Base-by-base conservation (phyloP, 2,113 vertebrate species). In the Ageneiosus marmoratus region DNA sequence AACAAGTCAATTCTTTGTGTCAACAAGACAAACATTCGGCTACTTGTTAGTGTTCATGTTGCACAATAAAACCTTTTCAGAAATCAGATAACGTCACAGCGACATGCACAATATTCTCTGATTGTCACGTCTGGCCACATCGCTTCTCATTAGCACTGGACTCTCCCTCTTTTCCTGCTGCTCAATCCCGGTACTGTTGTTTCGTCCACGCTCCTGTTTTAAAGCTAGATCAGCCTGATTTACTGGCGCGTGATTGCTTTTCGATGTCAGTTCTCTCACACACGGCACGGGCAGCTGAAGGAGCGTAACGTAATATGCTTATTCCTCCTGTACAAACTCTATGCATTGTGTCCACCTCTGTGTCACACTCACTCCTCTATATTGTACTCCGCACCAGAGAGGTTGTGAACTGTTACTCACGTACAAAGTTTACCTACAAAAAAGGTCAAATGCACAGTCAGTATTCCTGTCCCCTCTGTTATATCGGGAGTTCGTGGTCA, bases 41-140 rank as follows among this genome's bases (percentile, higher is more conserved):
- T 78, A 75, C 81, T 51, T 11, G 55, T 84, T 78, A 48, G 65
- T 83, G 84, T 84, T 79, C 80, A 86, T 72, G 83, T 88, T 56
- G 51, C 84, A 89, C 84, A 89, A 89, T 86, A 88, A 88, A 89
- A 80, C 63, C 70, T 84, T 87, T 87, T 85, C 82, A 84, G 58
- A 24, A 77, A 48, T 62, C 56, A 0, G 50, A 65, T 34, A 63
- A 60, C 29, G 46, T 81, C 44, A 72, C 46, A 60, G 67, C 51
- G 32, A 81, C 58, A 79, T 79, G 82, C 82, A 86, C 78, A 84
- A 84, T 37, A 80, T 70, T 83, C 58, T 55, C 13, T 76, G 27
- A 69, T 37, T 46, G 51, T n/a, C 16, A 5, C n/a, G n/a, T n/a
- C 80, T 24, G 29, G 51, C 46, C 73, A 20, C 55, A 34, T 77